Evolutionary conservation across 1,140 invertebrate genomes (phyloP).

Genomic region (Helicoverpa zea): DNA sequence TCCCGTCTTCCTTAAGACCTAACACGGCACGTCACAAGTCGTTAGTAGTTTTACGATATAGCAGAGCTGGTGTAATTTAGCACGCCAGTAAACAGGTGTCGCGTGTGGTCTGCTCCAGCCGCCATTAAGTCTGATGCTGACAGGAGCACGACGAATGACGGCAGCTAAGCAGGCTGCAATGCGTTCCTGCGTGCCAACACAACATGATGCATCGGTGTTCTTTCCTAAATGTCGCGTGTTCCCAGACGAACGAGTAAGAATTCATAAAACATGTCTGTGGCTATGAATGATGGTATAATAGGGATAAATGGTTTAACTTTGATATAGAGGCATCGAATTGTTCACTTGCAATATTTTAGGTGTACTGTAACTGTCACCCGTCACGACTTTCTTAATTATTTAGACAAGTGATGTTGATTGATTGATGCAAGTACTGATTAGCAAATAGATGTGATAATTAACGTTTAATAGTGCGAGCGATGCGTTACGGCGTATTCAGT

Average conservation of each 20-base stretch:
- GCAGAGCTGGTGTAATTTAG: no score
- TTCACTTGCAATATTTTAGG: no score
- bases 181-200: background rate
- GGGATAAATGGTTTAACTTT: no score
- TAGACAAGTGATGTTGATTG: slow-evolving; percentile 21
- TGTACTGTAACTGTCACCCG: no score
- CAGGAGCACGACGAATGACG: background rate
- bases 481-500: background rate
- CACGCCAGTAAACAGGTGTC: slow-evolving; percentile 3
- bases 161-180: background rate
- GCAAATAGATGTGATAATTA: slow-evolving; percentile 13
- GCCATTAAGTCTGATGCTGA: background rate
- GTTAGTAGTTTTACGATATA: no score
- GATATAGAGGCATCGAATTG: no score
- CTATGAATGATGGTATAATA: no score
- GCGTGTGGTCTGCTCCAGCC: background rate
- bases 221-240: background rate
- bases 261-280: background rate
- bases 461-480: background rate
- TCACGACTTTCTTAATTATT: slow-evolving; percentile 4
- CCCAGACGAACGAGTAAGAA: background rate
- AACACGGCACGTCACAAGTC: no score
- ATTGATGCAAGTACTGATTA: slow-evolving; percentile 4
- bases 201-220: background rate
- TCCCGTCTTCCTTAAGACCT: no score